Evolutionary conservation across 1,140 invertebrate species (phyloP), one percentile per base, ranked within the genome.

Genomic region (Papilio xuthus): DNA sequence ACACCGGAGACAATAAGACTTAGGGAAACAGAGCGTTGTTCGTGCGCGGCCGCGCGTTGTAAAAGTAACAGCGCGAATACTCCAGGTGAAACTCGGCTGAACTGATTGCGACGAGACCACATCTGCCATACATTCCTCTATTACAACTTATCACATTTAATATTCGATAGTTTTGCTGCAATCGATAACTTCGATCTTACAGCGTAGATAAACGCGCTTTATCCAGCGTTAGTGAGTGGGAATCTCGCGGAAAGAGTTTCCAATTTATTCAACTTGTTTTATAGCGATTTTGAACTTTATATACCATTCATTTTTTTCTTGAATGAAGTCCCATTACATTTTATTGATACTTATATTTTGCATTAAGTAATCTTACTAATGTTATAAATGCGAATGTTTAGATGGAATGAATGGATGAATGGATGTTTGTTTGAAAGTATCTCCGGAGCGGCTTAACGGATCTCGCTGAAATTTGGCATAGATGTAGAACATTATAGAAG

Each of bases 21-120:
- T 85, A 91, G 89, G 92, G 90, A 93, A 93, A 93, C 91, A 93
- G 91, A 92, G 91, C 90, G 91, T 90, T 90, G 87, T 91, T 88
- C 88, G 89, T 93, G 92, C 88, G 90, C 91, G 92, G 87, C 88
- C 85, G 92, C 88, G 91, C 92, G 92, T 91, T 92, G 90, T 90
- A 93, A 93, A 93, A 93, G 92, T 92, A 93, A 93, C 92, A 92
- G 86, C 90, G 86, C 90, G 88, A 91, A 93, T 92, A 93, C 88
- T 92, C 90, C 84, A 84, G 86, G 92, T 91, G 92, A 93, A 93
- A 93, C 91, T 93, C 92, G 90, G 79, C 86, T 87, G 91, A 91
- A 92, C 88, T 93, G 92, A 93, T 92, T 92, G 84, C 85, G 80
- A 79, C 78, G 79, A 84, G 85, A 85, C 82, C 77, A 70, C 75